phyloP scores from a whole-genome alignment of 1,140 invertebrate genomes.

The Drosophila ananassae region DNA sequence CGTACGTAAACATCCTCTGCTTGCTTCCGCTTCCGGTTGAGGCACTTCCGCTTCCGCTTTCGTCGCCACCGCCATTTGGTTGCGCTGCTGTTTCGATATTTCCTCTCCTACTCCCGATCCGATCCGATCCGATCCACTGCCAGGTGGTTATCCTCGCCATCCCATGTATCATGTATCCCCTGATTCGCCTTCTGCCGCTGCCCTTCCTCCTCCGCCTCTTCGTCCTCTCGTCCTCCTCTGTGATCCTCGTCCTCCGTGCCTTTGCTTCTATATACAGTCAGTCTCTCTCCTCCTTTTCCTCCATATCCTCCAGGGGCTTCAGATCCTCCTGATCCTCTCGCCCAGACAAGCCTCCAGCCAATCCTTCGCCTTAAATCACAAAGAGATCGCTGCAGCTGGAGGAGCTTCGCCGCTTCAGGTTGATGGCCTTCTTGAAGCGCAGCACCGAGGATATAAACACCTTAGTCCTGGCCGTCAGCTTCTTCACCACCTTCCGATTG shows the following conservation, averaged over 20 bases:
- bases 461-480: conserved; percentile 75
- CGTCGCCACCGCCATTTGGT: background rate
- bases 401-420: conserved; percentile 74
- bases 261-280: conserved; percentile 34
- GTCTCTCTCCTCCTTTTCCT: conserved; percentile 28
- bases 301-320: background rate
- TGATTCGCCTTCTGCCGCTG: background rate
- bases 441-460: conserved; percentile 73
- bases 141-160: background rate
- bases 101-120: background rate
- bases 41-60: background rate
- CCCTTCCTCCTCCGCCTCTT: background rate
- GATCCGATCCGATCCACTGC: background rate
- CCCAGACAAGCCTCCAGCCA: background rate
- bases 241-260: background rate
- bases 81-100: conserved; percentile 6
- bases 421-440: conserved; percentile 72
- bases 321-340: background rate
- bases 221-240: background rate
- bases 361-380: conserved; percentile 66
- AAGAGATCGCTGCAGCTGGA: conserved; percentile 81
- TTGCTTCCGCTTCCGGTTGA: background rate
- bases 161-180: background rate
- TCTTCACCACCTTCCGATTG: conserved; percentile 77
- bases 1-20: background rate